Evolutionary conservation across 2,113 vertebrate species (phyloP), one percentile per base, ranked within the genome.

Genomic region (Misgurnus mizolepis): DNA sequence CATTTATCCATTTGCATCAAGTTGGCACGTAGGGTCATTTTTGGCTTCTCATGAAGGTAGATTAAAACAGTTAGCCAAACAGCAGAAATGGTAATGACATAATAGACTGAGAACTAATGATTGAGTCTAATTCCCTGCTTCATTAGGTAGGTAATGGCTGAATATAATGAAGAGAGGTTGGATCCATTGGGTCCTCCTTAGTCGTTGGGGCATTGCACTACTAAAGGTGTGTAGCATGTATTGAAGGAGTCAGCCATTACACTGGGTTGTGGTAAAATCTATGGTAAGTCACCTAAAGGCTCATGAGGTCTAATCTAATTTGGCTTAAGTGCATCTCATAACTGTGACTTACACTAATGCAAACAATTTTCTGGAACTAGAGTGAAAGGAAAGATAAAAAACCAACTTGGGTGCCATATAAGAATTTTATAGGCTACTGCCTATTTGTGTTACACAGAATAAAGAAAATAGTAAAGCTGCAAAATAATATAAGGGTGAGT

Each of bases 21-120:
- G 8, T 11, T 27, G 41, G 50, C 17, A 10, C 41, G 6, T 8
- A 10, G 15, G 69, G 15, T 56, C 50, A 40, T n/a, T n/a, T 41
- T 41, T 72, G 15, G 34, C 53, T 58, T 53, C 4, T 45, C 40
- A 2, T 18, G 12, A 73, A 73, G 40, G n/a, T 43, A 60, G 71
- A 43, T 73, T 6, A n/a, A 55, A 60, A 73, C 34, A 60, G 39
- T 73, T 60, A 61, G 58, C 18, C 73, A 77, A 66, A 53, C 49
- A 67, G 47, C 47, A 76, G 47, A 67, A 77, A 55, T 41, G 34
- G 15, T 77, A 77, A 55, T 53, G 75, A 10, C 73, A 76, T 40
- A 76, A 76, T 50, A 77, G 75, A 66, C 75, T 66, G 61, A 77
- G 58, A 77, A 47, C 45, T 53, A 27, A 53, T 77, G 60, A 53